Evolutionary conservation across 2,113 vertebrate species (phyloP), one percentile per base, ranked within the genome.

Genomic region (Columba livia): DNA sequence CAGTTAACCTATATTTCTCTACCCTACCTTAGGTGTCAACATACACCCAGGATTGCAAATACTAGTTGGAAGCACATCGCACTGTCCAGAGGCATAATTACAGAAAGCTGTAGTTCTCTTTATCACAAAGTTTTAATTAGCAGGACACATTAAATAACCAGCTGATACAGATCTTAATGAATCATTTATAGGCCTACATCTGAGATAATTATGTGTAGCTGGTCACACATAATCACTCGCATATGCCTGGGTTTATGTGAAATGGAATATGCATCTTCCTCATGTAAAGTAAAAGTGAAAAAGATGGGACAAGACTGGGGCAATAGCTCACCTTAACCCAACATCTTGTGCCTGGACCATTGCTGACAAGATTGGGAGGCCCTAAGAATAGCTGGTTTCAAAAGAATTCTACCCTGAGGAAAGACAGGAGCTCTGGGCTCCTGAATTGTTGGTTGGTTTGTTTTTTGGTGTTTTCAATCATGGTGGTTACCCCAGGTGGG

Each of bases 101-200:
- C 79, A 88, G 82, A 96, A 93, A 90, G 48, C 70, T 92, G 85
- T 87, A 95, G 58, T 48, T 93, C 53, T 80, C 79, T 88, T 92
- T 88, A 71, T 96, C 94, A 88, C 58, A 34, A 92, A 81, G 80
- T 96, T 95, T 96, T 97, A 97, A 97, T 97, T 97, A 97, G 91
- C 48, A 93, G 88, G 75, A 82, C 87, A 94, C 51, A 80, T 97
- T 96, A 96, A 96, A 94, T 91, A 97, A 95, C 79, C 42, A 95
- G 73, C 86, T 90, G 96, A 96, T 97, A 90, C 61, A 94, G 80
- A 93, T 95, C 92, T 95, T 95, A 97, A 97, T 95, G 80, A 97
- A 93, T 93, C 94, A 97, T 97, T 97, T 94, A 95, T 94, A 90
- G 93, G 85, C 93, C 80, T 95, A 80, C 80, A 94, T 88, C 81